Evolutionary conservation across 2,113 vertebrate genomes (phyloP).

Genomic region (Chitala chitala): DNA sequence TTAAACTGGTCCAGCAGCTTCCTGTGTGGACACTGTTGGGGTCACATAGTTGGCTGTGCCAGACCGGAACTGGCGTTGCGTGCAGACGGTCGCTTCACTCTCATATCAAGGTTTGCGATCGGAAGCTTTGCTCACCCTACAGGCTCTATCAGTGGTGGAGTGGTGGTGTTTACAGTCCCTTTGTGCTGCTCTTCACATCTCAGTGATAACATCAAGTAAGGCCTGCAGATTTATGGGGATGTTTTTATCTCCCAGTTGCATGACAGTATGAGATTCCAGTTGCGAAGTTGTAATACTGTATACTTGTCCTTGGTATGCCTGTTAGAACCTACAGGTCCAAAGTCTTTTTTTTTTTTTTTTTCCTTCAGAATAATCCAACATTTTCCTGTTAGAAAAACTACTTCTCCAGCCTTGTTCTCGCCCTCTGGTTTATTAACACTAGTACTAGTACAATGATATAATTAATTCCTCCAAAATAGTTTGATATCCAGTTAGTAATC

Average conservation of each 20-base stretch:
- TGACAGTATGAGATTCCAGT: neutral
- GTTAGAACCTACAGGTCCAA: too few relatives aligned
- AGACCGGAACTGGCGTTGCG: neutral
- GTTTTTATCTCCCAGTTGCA: neutral
- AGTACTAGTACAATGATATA: too few relatives aligned
- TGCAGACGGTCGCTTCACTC: neutral
- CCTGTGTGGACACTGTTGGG: neutral
- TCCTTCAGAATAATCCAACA: too few relatives aligned
- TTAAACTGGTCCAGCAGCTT: neutral
- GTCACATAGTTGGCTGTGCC: neutral
- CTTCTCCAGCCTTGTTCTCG: too few relatives aligned
- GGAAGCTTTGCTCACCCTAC: neutral
- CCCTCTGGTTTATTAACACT: too few relatives aligned
- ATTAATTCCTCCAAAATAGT: too few relatives aligned
- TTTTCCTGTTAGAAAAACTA: too few relatives aligned
- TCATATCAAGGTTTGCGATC: neutral
- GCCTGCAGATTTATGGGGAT: neutral
- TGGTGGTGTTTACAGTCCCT: neutral
- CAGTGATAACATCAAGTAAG: neutral
- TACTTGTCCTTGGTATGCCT: too few relatives aligned
- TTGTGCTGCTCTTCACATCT: neutral
- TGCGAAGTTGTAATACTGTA: too few relatives aligned
- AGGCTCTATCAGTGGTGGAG: neutral
- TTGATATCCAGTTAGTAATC: too few relatives aligned
- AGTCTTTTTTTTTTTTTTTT: too few relatives aligned